Percentiles rank a stretch among this genome's conserved stretches.
phyloP scores from a whole-genome alignment of 2,888 invertebrate species.

The Deilephila porcellus region DNA sequence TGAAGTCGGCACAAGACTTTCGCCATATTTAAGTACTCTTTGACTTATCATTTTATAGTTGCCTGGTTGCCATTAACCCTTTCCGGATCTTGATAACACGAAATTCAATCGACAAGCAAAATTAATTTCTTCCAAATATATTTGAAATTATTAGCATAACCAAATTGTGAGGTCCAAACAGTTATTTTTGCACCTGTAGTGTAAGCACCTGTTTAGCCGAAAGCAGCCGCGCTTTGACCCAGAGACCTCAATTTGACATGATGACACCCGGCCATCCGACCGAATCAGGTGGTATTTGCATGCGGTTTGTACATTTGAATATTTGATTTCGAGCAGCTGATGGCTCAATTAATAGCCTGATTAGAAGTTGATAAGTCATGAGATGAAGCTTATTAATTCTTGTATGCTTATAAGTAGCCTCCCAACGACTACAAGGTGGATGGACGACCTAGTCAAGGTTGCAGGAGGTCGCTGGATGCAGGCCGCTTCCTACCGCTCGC shows the following conservation, averaged over 20 bases:
- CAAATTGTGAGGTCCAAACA: background rate
- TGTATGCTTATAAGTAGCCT: too few species aligned
- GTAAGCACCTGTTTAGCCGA: slow-evolving; percentile 45
- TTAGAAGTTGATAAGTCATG: too few species aligned
- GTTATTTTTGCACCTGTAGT: slow-evolving; percentile 33
- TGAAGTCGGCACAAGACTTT: too few species aligned
- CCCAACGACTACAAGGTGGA: too few species aligned
- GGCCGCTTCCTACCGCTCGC: too few species aligned
- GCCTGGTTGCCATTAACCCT: too few species aligned
- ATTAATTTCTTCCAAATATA: background rate
- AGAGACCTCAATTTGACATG: slow-evolving; percentile 25
- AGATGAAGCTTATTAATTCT: too few species aligned
- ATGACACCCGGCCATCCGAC: background rate
- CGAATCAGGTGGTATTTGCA: slow-evolving; percentile 15
- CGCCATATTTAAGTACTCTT: too few species aligned
- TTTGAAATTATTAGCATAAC: background rate
- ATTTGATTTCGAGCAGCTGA: slow-evolving; percentile 15
- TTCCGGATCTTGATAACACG: too few species aligned
- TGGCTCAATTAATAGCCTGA: background rate
- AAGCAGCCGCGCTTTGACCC: slow-evolving; percentile 41
- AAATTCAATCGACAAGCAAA: background rate
- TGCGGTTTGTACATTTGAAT: background rate
- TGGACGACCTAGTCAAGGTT: too few species aligned
- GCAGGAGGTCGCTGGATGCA: too few species aligned
- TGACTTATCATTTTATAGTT: too few species aligned